Evolutionary conservation across 1,140 invertebrate genomes (phyloP).

Genomic region (Drosophila ambigua): DNA sequence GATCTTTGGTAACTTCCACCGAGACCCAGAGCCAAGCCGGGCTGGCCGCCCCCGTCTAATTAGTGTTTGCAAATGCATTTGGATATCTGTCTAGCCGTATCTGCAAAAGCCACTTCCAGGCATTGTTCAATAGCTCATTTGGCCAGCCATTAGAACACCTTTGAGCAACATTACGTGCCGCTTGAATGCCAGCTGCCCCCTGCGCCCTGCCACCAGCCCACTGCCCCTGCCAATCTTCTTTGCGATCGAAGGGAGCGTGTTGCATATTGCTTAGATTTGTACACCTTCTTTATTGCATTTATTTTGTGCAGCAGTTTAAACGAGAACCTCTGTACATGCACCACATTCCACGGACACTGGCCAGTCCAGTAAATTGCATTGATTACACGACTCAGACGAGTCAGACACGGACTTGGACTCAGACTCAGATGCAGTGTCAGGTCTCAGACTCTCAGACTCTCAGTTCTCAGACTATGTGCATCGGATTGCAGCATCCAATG

Average conservation of each 20-base stretch:
- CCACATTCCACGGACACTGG: constrained; percentile 59
- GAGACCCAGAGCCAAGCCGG: neutral
- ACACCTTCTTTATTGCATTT: constrained; percentile 8
- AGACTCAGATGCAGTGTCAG: too few species aligned
- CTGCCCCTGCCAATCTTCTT: constrained; percentile 35
- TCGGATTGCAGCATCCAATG: constrained; percentile 47
- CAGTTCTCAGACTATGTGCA: neutral
- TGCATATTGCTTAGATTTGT: constrained; percentile 40
- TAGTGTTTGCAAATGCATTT: constrained; percentile 38
- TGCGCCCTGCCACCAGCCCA: constrained; percentile 4
- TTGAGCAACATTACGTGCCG: constrained; percentile 60
- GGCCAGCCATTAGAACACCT: constrained; percentile 78
- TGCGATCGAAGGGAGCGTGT: constrained; percentile 13
- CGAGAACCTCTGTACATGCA: constrained; percentile 52
- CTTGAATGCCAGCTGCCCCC: constrained; percentile 54
- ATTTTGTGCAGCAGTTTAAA: neutral
- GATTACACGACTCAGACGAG: constrained; percentile 53
- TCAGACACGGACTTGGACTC: neutral
- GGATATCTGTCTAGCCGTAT: constrained; percentile 27
- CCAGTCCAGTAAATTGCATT: constrained; percentile 70
- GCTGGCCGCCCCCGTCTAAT: constrained; percentile 24
- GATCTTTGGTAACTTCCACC: constrained; percentile 41
- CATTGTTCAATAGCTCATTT: constrained; percentile 66
- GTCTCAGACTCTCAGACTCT: too few species aligned
- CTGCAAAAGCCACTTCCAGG: constrained; percentile 44